Percentiles rank a stretch among this genome's conserved stretches.
phyloP scores from a whole-genome alignment of 2,888 invertebrate genomes.

The Apodemia mormo region DNA sequence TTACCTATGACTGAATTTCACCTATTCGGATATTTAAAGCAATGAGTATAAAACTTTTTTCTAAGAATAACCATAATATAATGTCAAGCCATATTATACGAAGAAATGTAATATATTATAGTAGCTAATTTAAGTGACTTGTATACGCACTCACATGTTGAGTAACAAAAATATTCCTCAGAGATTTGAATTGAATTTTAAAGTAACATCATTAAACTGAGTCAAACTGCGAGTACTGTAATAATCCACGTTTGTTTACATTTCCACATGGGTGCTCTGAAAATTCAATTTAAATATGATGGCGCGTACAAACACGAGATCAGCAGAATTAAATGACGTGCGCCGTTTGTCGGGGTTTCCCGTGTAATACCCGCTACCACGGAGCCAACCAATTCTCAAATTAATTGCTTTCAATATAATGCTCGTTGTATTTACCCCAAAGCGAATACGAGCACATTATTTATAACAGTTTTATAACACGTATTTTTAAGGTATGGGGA shows the following conservation, averaged over 20 bases:
- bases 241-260: slow-evolving; percentile 65
- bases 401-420: slow-evolving; percentile 74
- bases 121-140: background rate
- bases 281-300: slow-evolving; percentile 80
- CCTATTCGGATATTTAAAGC: no score
- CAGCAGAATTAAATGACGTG: slow-evolving; percentile 76
- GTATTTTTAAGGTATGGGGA: no score
- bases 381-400: slow-evolving; percentile 54
- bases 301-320: slow-evolving; percentile 75
- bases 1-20: no score
- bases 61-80: no score
- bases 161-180: slow-evolving; percentile 19
- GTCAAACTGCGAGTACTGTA: slow-evolving; percentile 48
- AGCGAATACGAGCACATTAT: background rate
- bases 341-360: slow-evolving; percentile 59
- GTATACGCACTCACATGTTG: background rate
- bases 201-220: slow-evolving; percentile 52
- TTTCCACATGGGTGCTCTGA: slow-evolving; percentile 58
- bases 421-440: background rate
- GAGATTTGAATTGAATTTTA: slow-evolving; percentile 46
- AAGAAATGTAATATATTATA: no score
- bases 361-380: slow-evolving; percentile 43
- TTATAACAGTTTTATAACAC: background rate
- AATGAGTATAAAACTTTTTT: no score
- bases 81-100: no score